These are phyloP conservation scores for Sapayoa aenigma DNA, from an alignment of 2,113 vertebrate species.

Conservation along the genomic window DNA sequence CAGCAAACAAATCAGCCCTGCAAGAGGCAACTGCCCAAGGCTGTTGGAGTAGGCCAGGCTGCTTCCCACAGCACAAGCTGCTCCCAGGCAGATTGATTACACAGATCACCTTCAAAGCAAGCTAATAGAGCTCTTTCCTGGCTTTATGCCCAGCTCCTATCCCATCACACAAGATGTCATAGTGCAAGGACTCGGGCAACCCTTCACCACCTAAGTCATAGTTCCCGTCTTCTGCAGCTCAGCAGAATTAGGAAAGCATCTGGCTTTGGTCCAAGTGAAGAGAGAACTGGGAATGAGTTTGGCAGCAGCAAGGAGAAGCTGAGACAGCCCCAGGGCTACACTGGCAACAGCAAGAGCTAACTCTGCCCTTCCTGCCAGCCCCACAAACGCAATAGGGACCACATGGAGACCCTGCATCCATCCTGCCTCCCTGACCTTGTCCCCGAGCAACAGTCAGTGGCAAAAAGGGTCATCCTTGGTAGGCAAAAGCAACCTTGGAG, in stretches of 20 bases:
- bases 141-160: neutral
- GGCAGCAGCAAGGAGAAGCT: neutral
- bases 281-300: neutral
- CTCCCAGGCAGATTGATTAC: conserved; percentile 21
- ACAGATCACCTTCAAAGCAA: conserved; percentile 34
- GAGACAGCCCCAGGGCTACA: neutral
- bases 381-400: neutral
- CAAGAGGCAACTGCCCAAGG: neutral
- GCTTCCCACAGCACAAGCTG: neutral
- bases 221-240: neutral
- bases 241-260: neutral
- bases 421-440: neutral
- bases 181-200: neutral
- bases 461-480: neutral
- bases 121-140: neutral
- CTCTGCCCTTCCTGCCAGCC: neutral
- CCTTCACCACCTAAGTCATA: neutral
- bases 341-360: neutral
- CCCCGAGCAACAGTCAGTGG: neutral
- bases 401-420: neutral
- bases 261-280: neutral
- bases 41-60: neutral
- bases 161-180: neutral
- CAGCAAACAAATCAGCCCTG: neutral
- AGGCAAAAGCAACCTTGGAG: neutral